Conservation (phyloP, 2,113 vertebrate species). For the Glaucomys volans region DNA sequence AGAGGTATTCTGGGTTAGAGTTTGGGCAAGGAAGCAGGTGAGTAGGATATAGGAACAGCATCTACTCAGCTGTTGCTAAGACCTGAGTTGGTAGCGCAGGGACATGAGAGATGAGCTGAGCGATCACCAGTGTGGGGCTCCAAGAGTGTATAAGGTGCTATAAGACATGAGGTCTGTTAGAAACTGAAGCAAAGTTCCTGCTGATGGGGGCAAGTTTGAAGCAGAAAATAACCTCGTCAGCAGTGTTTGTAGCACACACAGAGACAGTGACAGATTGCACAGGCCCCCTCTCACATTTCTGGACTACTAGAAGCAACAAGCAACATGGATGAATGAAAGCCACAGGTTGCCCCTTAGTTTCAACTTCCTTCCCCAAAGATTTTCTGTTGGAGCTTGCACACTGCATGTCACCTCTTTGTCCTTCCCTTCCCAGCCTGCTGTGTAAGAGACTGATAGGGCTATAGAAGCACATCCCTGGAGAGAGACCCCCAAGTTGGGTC, state of each 20-base stretch:
- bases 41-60: neutral
- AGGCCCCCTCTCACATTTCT: slow-evolving; percentile 42
- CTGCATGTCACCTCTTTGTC: slow-evolving; percentile 35
- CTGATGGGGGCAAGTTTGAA: neutral
- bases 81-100: neutral
- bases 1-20: neutral
- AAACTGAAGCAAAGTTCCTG: slow-evolving; percentile 1
- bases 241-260: neutral
- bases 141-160: neutral
- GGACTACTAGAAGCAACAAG: slow-evolving; percentile 55
- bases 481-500: neutral
- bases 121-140: neutral
- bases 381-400: slow-evolving; percentile 42
- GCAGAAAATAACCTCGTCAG: slow-evolving; percentile 29
- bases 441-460: neutral
- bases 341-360: slow-evolving; percentile 53
- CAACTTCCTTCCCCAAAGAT: slow-evolving; percentile 60
- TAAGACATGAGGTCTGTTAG: neutral
- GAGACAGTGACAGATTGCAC: slow-evolving; percentile 25
- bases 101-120: neutral
- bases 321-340: neutral
- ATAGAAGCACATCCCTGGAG: neutral
- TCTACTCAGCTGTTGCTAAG: neutral
- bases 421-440: slow-evolving; percentile 23
- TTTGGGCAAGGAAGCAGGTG: neutral